Evolutionary conservation across 1,140 invertebrate genomes (phyloP).

Genomic region (Brachionus rubens): DNA sequence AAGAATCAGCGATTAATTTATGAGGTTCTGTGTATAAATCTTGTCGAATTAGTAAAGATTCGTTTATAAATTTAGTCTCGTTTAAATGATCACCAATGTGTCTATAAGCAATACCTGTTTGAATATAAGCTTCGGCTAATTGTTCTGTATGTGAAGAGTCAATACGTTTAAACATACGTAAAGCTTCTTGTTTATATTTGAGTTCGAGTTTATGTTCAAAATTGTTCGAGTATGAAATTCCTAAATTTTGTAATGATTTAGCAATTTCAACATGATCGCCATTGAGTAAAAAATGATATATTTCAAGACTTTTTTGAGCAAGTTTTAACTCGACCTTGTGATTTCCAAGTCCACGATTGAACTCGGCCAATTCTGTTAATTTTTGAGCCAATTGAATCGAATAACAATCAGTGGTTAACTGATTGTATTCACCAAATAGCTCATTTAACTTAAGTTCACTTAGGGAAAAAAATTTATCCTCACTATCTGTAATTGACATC

Average conservation of each 20-base stretch:
- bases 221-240: conserved; percentile 9
- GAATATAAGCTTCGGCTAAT: neutral
- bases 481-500: neutral
- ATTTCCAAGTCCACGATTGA: neutral
- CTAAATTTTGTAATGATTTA: neutral
- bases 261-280: neutral
- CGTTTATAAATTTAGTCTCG: conserved; percentile 7
- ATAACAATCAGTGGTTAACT: neutral
- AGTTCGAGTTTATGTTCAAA: neutral
- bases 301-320: conserved; percentile 18
- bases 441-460: neutral
- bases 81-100: conserved; percentile 4
- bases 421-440: neutral
- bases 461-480: neutral
- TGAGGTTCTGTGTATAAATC: neutral
- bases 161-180: neutral
- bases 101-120: neutral
- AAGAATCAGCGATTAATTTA: neutral
- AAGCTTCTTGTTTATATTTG: neutral
- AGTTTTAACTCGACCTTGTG: neutral
- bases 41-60: neutral
- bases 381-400: neutral
- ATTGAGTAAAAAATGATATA: neutral
- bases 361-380: neutral
- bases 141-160: neutral